phyloP scores from a whole-genome alignment of 2,797 vertebrate species.

The Crax fasciolata region DNA sequence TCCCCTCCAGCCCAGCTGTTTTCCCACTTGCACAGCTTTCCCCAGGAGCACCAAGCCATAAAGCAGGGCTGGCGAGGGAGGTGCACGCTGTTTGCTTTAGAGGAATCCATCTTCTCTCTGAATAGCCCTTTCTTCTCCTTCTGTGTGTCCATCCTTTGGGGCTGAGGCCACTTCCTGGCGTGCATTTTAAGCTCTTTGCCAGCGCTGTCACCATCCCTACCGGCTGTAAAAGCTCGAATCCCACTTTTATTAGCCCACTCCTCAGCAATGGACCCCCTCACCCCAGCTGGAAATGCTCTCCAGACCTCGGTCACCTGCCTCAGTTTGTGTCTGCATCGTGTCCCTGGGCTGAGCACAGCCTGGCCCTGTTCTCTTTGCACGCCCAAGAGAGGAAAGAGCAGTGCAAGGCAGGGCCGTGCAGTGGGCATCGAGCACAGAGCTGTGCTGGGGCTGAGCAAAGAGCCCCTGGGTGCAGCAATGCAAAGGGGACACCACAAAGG shows the following conservation, averaged over 20 bases:
- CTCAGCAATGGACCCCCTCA: not conserved
- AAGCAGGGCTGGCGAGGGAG: not conserved
- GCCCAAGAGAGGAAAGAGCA: not conserved
- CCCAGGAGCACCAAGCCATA: not conserved
- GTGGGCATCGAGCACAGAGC: too few species aligned
- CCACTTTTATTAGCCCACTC: not conserved
- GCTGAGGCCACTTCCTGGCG: not conserved
- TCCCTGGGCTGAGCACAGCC: not conserved
- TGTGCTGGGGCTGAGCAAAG: not conserved
- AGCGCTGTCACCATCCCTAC: not conserved
- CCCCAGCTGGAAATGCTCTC: not conserved
- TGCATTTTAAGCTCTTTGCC: not conserved
- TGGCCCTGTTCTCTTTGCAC: not conserved
- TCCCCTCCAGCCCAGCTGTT: not conserved
- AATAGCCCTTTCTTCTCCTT: not conserved
- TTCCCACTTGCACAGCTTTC: not conserved
- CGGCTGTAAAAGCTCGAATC: not conserved
- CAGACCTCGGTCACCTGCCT: not conserved
- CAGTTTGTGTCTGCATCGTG: too few species aligned
- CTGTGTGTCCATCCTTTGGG: not conserved
- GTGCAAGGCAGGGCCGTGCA: not conserved
- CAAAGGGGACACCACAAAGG: not conserved
- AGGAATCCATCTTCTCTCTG: not conserved
- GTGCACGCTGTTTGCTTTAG: not conserved
- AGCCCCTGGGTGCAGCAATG: not conserved